phyloP scores from a whole-genome alignment of 2,888 invertebrate species.

The Synanthedon myopaeformis region DNA sequence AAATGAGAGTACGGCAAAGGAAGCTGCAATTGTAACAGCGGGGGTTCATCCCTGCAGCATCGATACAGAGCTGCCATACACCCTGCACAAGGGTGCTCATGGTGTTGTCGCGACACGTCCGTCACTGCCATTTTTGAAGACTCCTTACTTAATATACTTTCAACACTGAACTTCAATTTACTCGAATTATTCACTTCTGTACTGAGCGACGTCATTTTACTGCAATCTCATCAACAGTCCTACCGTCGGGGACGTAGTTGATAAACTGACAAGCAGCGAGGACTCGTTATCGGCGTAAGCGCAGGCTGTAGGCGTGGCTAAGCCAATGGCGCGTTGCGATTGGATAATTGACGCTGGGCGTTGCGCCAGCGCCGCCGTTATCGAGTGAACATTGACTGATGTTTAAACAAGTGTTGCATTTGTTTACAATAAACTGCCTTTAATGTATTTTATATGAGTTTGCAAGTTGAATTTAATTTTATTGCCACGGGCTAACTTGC shows the following conservation, averaged over 20 bases:
- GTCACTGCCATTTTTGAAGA: slow-evolving; percentile 10
- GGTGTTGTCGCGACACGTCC: slow-evolving; percentile 27
- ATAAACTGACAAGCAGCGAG: slow-evolving; percentile 46
- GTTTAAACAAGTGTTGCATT: slow-evolving; percentile 49
- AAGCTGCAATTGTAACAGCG: slow-evolving; percentile 44
- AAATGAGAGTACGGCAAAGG: slow-evolving; percentile 52
- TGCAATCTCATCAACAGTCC: slow-evolving; percentile 14
- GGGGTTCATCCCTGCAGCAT: slow-evolving; percentile 68
- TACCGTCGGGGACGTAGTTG: slow-evolving; percentile 30
- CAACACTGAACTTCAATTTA: slow-evolving; percentile 78
- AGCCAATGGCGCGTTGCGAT: slow-evolving; percentile 26
- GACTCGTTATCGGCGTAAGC: slow-evolving; percentile 34
- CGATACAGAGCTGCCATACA: slow-evolving; percentile 75
- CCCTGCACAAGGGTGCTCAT: slow-evolving; percentile 69
- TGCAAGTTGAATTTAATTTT: slow-evolving; percentile 52
- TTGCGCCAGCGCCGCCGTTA: slow-evolving; percentile 23
- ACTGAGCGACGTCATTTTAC: slow-evolving; percentile 49
- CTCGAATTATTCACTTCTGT: slow-evolving; percentile 38
- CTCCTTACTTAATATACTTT: slow-evolving; percentile 73
- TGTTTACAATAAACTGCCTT: slow-evolving; percentile 63
- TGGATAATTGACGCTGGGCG: slow-evolving; percentile 42
- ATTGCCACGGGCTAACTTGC: slow-evolving; percentile 38
- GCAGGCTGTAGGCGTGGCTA: slow-evolving; percentile 50
- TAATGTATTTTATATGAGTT: slow-evolving; percentile 65
- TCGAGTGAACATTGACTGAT: slow-evolving; percentile 56